phyloP scores from a whole-genome alignment of 2,888 invertebrate species.

The Lasioglossum leucozonium region DNA sequence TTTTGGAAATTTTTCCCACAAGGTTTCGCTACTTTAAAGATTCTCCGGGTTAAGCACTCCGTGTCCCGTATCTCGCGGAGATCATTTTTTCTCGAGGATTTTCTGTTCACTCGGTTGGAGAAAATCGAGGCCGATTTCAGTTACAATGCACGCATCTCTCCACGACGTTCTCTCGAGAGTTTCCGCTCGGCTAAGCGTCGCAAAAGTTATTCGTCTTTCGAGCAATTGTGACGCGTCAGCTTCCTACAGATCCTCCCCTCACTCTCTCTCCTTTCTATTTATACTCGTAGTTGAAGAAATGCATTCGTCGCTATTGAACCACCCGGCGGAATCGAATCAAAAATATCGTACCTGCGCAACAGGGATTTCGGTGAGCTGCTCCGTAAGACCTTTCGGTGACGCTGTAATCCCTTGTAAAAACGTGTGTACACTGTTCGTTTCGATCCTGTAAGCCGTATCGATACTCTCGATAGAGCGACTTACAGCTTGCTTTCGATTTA shows the following conservation, averaged over 20 bases:
- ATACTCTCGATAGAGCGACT: not conserved
- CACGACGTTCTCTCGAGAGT: not conserved
- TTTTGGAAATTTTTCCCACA: not conserved
- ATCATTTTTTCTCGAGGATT: not conserved
- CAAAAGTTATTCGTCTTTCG: constrained; percentile 16
- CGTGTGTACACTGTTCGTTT: not conserved
- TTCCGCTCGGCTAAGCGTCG: constrained; percentile 6
- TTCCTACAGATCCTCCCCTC: constrained; percentile 17
- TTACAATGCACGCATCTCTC: not conserved
- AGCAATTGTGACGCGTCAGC: constrained; percentile 1
- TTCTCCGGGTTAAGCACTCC: not conserved
- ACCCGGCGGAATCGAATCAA: constrained; percentile 17
- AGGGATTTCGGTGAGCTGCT: not conserved
- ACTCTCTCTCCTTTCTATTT: constrained; percentile 7
- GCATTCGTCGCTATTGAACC: not conserved
- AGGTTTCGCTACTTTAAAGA: not conserved
- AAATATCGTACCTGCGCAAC: constrained; percentile 12
- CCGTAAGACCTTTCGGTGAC: not conserved
- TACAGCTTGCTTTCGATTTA: not conserved
- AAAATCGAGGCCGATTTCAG: constrained; percentile 17
- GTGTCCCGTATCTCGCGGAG: not conserved
- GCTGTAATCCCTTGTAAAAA: not conserved
- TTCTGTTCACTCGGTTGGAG: not conserved
- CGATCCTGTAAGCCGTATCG: not conserved
- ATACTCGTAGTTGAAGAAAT: not conserved